phyloP scores from a whole-genome alignment of 2,888 invertebrate genomes.

The Gastracanthus pulcherrimus region DNA sequence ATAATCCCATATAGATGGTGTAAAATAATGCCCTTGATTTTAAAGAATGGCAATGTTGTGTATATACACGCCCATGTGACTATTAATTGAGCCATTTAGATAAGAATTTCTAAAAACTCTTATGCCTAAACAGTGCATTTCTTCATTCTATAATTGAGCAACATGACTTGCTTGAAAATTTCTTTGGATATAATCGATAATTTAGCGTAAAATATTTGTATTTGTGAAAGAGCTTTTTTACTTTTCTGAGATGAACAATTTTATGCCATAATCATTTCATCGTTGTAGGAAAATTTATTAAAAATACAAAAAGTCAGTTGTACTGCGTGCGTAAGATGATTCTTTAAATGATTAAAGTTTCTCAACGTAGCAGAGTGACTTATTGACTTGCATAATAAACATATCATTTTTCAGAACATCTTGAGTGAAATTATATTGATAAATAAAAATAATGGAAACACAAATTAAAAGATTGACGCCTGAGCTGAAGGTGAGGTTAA shows the following conservation, averaged over 20 bases:
- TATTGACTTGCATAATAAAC: too few relatives aligned
- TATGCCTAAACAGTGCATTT: conserved; percentile 32
- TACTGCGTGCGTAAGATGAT: background rate
- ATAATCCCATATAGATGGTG: background rate
- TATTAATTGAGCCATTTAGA: conserved; percentile 5
- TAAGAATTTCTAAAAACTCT: conserved; percentile 32
- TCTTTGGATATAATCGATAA: background rate
- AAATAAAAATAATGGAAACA: background rate
- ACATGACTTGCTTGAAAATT: background rate
- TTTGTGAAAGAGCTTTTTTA: background rate
- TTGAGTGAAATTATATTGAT: background rate
- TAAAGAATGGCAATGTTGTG: conserved; percentile 1
- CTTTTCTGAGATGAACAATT: background rate
- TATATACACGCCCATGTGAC: background rate
- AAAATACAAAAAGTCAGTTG: background rate
- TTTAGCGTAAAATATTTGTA: background rate
- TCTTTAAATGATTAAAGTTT: background rate
- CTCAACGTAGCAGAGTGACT: background rate
- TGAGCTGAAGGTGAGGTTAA: too few relatives aligned
- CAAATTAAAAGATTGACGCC: background rate
- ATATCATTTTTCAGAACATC: background rate
- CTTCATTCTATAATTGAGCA: conserved; percentile 4
- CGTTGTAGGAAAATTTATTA: background rate
- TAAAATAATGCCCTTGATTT: background rate
- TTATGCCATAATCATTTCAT: background rate